Evolutionary conservation across 2,797 vertebrate species (phyloP), one percentile per base, ranked within the genome.

Genomic region (Rallus crepitans): DNA sequence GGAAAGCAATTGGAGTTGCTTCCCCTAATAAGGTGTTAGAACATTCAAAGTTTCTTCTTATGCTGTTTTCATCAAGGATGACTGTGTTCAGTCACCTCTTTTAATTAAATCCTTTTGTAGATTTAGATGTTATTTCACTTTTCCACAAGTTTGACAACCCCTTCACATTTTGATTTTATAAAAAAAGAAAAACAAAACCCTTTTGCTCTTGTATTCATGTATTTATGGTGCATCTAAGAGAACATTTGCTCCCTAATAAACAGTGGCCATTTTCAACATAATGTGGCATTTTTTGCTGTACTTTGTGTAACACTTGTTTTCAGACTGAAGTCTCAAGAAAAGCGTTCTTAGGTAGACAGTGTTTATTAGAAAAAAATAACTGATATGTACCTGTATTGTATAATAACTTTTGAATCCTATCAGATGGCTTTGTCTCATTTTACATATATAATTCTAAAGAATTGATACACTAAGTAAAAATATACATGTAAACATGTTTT

Each of bases 141-240:
- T 15, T 71, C 37, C 52, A 37, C 7, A 64, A 73, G 23, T 56
- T 65, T 69, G 7, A 64, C 15, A 73, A 42, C 7, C 2, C 4
- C 11, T 30, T n/a, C 37, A 82, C 1, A 61, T 56, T 17, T n/a
- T 60, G 18, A 33, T 47, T 83, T 15, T 83, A 10, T 11, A 9
- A 40, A 48, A 80, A 76, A 37, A 11, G 0, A 75, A 30, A 8
- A 15, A 0, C 5, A 15, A 0, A 15, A 31, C 16, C 18, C 3
- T 37, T 53, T 78, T 75, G 6, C 5, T 50, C 11, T 68, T 55
- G 5, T 20, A 17, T 40, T 47, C 4, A 11, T 47, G 2, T 52
- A 23, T 40, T 56, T 60, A 25, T 2, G 25, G 4, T 82, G 7
- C 20, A 39, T 77, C 21, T 33, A 11, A 31, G 7, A 60, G 13